Evolutionary conservation across 2,113 vertebrate species (phyloP), one percentile per base, ranked within the genome.

Genomic region (Camelus dromedarius): DNA sequence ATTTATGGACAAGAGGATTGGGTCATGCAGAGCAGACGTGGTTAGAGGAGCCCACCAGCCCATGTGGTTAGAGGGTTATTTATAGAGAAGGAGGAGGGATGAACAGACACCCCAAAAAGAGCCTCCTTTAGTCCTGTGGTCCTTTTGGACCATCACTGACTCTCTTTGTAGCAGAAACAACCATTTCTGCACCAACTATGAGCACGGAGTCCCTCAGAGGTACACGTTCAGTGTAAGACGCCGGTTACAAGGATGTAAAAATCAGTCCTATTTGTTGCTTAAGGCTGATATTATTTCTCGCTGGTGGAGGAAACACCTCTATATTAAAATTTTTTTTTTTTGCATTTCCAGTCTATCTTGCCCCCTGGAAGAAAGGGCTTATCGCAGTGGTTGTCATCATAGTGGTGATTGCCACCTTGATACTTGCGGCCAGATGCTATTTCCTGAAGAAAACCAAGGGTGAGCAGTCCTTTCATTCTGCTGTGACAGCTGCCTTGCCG

Each of bases 301-400:
- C 26, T 62, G 92, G 22, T 10, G 28, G 50, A 89, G 80, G 38
- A 69, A 76, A 62, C 90, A 54, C 8, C 14, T 42, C 0, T 72
- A 0, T 38, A 13, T 35, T 42, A 56, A 6, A 16, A 50, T 3
- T 19, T 35, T 79, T 75, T 70, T 67, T 14, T 50, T 30, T 48
- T 52, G 20, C 10, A 4, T 60, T 90, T 80, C 73, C 42, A 98
- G 98, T 98, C 60, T 90, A 92, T 88, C 97, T 98, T 54, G 96
- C 98, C 52, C 14, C 97, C 0, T 98, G 98, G 98, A 97, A 93
- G 96, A 98, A 97, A 93, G 97, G 96, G 50, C 96, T 98, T 7
- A 98, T 98, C 2, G 89, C 97, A 0, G 60, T 97, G 24, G 50
- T 92, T 4, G 76, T 97, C 87, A 97, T 97, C 0, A 95, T 73